Conservation (phyloP, 2,888 invertebrate species). For the Oligia latruncula region DNA sequence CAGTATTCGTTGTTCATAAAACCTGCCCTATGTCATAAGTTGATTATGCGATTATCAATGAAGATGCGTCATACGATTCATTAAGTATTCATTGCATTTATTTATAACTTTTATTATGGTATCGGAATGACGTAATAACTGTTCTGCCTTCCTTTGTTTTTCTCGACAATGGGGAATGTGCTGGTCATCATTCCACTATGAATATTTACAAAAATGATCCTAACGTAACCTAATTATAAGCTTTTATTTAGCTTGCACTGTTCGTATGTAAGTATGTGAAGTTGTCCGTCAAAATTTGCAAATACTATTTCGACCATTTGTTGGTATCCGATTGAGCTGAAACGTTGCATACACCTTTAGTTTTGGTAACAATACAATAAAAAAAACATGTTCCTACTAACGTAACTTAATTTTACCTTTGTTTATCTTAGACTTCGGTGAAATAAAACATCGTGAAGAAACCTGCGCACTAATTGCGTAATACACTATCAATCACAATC, state of each 20-base stretch:
- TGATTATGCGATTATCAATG: conserved; percentile 16
- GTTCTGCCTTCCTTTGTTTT: conserved; percentile 26
- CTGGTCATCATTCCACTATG: neutral
- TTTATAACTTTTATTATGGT: conserved; percentile 27
- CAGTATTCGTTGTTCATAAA: neutral
- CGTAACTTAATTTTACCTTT: neutral
- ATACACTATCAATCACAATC: too few relatives aligned
- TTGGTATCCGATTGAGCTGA: too few relatives aligned
- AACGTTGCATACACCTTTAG: too few relatives aligned
- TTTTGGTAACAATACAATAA: too few relatives aligned
- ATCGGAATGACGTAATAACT: conserved; percentile 7
- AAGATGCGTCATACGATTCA: conserved; percentile 19
- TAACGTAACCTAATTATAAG: neutral
- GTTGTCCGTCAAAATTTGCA: too few relatives aligned
- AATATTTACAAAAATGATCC: neutral
- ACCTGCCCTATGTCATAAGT: neutral
- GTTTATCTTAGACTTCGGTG: neutral
- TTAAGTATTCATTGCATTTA: conserved; percentile 41
- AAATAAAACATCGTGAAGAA: neutral
- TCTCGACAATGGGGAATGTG: neutral
- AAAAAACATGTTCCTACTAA: too few relatives aligned
- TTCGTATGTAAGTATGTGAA: too few relatives aligned
- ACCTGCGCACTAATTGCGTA: neutral
- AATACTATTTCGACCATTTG: too few relatives aligned
- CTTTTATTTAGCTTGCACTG: too few relatives aligned